Base-by-base conservation (phyloP, 2,888 invertebrate genomes). In the Subacronicta megacephala region DNA sequence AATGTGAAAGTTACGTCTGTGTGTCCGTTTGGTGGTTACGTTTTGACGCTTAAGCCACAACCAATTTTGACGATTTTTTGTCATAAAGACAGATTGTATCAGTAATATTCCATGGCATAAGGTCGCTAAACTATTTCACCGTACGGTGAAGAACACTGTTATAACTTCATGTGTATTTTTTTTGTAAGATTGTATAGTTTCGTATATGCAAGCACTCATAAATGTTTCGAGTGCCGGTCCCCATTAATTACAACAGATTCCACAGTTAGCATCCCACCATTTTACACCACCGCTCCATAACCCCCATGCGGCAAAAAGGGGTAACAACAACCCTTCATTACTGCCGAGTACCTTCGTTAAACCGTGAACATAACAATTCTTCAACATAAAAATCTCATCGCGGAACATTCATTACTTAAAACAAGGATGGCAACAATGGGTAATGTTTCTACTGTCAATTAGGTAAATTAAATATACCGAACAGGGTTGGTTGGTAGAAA, bases 381-480 rank as follows among this genome's bases (percentile, higher is more conserved):
- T 82, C 66, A 77, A 83, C 80, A 82, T 79, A 79, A 84, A 81
- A 83, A 86, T 82, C 81, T 83, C 80, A 77, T 81, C 70, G 78
- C 68, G 62, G 69, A 62, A 67, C 78, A 77, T 84, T 85, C 82
- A 87, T 88, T 88, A 86, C 80, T 81, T 83, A 78, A 79, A 80
- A 72, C 75, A 77, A 77, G 79, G 76, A 75, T 75, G 70, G 76
- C 72, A 82, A 78, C 68, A 62, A 57, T 55, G 72, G 72, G 68
- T 77, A 81, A 83, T 81, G 81, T 81, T 84, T 82, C 77, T 82
- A 78, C 74, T 88, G 90, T 90, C 92, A 90, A 91, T 92, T 90
- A 92, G 83, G 75, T 64, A 89, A 90, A 92, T 92, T 90, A 90
- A 92, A 91, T 88, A 90, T 80, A 87, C 83, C 81, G 75, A 81